Percentiles rank a stretch among this genome's conserved stretches.
Evolutionary conservation across 2,113 vertebrate genomes (phyloP).

Genomic region (Sinocyclocheilus anshuiensis): DNA sequence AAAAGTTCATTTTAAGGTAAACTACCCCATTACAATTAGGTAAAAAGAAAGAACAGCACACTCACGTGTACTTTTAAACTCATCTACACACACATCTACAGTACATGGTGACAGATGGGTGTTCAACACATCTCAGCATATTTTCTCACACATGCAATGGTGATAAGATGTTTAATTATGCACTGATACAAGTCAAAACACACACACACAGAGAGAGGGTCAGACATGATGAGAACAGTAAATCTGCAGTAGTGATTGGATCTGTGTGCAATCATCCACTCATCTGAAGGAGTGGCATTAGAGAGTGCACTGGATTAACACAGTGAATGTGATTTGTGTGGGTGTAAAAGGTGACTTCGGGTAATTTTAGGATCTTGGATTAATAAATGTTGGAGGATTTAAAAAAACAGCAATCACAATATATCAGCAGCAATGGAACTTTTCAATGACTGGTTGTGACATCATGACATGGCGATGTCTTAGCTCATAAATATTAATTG

Average conservation of each 20-base stretch:
- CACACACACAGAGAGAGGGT: not conserved
- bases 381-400: not conserved
- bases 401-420: not conserved
- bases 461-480: not conserved
- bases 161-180: conserved; percentile 32
- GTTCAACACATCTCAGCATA: conserved; percentile 27
- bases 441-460: not conserved
- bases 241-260: conserved; percentile 7
- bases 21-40: not conserved
- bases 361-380: not conserved
- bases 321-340: conserved; percentile 27
- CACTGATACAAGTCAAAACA: not conserved
- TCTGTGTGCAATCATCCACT: conserved; percentile 26
- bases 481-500: not conserved
- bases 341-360: not conserved
- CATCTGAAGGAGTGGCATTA: conserved; percentile 30
- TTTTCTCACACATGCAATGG: conserved; percentile 26
- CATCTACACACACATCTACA: conserved; percentile 29
- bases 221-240: not conserved
- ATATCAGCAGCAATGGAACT: not conserved
- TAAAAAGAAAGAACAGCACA: not conserved
- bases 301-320: conserved; percentile 25
- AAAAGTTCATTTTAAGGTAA: not conserved
- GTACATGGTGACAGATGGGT: conserved; percentile 34
- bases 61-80: not conserved